Percentiles rank a stretch among this genome's conserved stretches.
phyloP scores from a whole-genome alignment of 2,888 invertebrate species.

The Pristionchus fissidentatus region DNA sequence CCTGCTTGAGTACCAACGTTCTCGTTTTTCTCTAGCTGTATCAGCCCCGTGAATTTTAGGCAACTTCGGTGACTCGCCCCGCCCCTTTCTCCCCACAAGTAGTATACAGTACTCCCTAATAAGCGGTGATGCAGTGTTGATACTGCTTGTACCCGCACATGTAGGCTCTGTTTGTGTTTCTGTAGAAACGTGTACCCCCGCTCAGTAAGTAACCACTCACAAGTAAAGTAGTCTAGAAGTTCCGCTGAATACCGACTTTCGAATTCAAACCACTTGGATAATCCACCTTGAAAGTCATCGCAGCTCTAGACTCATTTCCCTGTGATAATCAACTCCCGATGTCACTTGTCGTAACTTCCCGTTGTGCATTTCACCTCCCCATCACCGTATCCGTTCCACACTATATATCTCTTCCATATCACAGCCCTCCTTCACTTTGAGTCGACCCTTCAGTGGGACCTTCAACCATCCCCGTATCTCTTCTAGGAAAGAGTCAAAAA shows the following conservation, averaged over 20 bases:
- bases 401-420: neutral
- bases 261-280: too few species aligned
- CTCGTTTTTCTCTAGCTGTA: neutral
- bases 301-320: neutral
- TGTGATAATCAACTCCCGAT: neutral
- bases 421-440: neutral
- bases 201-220: too few species aligned
- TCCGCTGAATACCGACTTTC: too few species aligned
- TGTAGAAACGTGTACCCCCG: conserved; percentile 30
- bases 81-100: conserved; percentile 15
- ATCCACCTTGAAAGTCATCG: too few species aligned
- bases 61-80: neutral
- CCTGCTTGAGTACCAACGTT: neutral
- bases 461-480: conserved; percentile 8
- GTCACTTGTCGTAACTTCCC: neutral
- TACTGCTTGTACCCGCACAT: neutral
- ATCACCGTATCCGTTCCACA: too few species aligned
- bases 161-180: neutral
- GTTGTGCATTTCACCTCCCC: conserved; percentile 25
- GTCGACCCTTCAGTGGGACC: neutral
- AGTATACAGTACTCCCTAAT: too few species aligned
- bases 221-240: too few species aligned
- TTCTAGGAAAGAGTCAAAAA: conserved; percentile 43
- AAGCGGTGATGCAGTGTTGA: too few species aligned
- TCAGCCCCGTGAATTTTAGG: conserved; percentile 27